Conservation (phyloP, 2,113 vertebrate species). For the Atherinomorus stipes region DNA sequence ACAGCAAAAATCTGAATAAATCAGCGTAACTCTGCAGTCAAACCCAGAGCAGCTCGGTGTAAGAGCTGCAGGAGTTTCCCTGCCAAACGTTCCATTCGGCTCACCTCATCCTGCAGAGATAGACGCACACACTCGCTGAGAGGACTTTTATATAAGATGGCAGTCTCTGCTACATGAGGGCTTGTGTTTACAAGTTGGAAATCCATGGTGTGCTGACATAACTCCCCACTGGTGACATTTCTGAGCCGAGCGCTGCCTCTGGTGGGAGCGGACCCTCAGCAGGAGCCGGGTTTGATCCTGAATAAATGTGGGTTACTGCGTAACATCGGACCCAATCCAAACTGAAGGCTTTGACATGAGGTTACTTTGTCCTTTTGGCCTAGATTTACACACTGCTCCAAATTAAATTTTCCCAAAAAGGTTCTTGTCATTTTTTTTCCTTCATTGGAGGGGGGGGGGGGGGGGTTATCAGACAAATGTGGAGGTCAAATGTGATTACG, state of each 20-base stretch:
- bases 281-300: too few species aligned
- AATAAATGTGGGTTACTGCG: neutral
- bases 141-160: too few species aligned
- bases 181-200: too few species aligned
- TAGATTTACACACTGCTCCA: slow-evolving; percentile 1
- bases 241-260: too few species aligned
- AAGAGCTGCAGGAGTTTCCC: neutral
- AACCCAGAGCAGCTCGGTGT: slow-evolving; percentile 5
- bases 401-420: slow-evolving; percentile 25
- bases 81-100: slow-evolving; percentile 19
- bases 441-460: neutral
- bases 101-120: slow-evolving; percentile 8
- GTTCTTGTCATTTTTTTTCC: neutral
- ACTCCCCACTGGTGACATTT: too few species aligned
- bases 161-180: too few species aligned
- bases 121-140: neutral
- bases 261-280: too few species aligned
- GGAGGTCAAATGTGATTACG: neutral
- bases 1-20: slow-evolving; percentile 1
- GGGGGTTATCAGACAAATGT: neutral
- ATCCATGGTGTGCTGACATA: too few species aligned
- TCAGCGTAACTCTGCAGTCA: slow-evolving; percentile 9
- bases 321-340: neutral
- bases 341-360: neutral
- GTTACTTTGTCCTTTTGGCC: slow-evolving; percentile 22